Evolutionary conservation across 2,797 vertebrate species (phyloP), one percentile per base, ranked within the genome.

Genomic region (Apogon hyalosoma): DNA sequence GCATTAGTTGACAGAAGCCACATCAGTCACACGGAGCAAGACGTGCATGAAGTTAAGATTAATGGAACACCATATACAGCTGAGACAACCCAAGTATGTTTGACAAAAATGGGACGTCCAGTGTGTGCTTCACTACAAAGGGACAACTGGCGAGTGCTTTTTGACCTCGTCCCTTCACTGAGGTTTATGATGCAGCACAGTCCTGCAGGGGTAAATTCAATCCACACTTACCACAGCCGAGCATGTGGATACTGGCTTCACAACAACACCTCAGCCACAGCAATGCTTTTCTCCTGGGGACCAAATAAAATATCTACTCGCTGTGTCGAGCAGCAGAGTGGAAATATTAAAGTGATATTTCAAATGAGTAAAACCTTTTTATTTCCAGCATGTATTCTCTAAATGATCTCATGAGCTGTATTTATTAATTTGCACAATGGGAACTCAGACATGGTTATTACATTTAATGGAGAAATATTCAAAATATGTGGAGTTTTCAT

Each of bases 311-410:
- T 53, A 57, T 11, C 18, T 42, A 7, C 50, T 67, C 2, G 11
- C 28, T 57, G 33, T 39, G 61, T 46, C 33, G 54, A 65, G 68
- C 61, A 69, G 68, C 55, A 40, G 73, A 63, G 59, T 54, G 50
- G 46, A 83, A 80, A 82, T 84, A 86, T 85, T 84, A 73, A 83
- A 74, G 61, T 61, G 11, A 83, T 85, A 82, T 79, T 81, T 85
- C 77, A 83, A 61, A 75, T 53, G 39, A 48, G 55, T 36, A 64
- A 50, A 68, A 31, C 12, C 31, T 71, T 80, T 82, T 75, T 80
- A 78, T 70, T 83, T 83, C 69, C 63, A 58, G 63, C 60, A 40
- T 66, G 64, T 63, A 60, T 68, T 80, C 12, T 48, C 70, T n/a
- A 77, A 82, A 82, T 64, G 12, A 72, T 60, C 41, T 54, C 36